Base-by-base conservation (phyloP, 2,113 vertebrate species). In the Brachionichthys hirsutus region DNA sequence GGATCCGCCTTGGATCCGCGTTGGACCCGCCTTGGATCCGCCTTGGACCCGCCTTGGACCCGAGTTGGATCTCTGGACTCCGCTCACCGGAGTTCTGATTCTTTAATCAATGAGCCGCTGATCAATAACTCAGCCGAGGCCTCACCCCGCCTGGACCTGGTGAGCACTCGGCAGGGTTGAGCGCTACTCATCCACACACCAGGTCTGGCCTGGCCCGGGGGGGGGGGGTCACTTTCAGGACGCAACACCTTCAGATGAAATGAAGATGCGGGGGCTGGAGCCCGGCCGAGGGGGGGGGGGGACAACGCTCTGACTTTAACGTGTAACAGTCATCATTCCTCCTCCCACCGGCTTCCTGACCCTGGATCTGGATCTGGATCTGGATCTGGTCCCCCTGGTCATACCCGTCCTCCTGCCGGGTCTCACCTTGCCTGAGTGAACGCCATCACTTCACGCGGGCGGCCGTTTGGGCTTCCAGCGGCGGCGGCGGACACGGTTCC, bases 91-190 rank as follows among this genome's bases (percentile, higher is more conserved):
- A 22, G 55, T 70, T 54, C 34, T 62, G 63, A 81, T 72, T 78
- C 72, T 55, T 80, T 47, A 70, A 84, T 87, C 83, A 79, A 85
- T 87, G 85, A 70, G 42, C 67, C 79, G 17, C 68, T 80, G 48
- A 56, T 80, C 72, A 51, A 68, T 65, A 50, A 38, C 68, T 47
- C 71, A 53, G 69, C 59, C 30, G 44, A 70, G 64, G 58, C 53
- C 64, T 40, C 34, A 46, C 24, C 43, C 50, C n/a, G 0, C 12
- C 47, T 36, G 62, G 35, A n/a, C 55, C 71, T 44, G 52, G 57
- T 13, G 22, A 59, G 67, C 62, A 18, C 62, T 24, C 63, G 53
- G 73, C 69, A 22, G 61, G 50, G 66, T 56, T 50, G 58, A 57
- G 12, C 75, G 82, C 87, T 70, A 84, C 81, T 83, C 71, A 76